phyloP scores from a whole-genome alignment of 2,797 vertebrate species.

The Spinus olivaceus region DNA sequence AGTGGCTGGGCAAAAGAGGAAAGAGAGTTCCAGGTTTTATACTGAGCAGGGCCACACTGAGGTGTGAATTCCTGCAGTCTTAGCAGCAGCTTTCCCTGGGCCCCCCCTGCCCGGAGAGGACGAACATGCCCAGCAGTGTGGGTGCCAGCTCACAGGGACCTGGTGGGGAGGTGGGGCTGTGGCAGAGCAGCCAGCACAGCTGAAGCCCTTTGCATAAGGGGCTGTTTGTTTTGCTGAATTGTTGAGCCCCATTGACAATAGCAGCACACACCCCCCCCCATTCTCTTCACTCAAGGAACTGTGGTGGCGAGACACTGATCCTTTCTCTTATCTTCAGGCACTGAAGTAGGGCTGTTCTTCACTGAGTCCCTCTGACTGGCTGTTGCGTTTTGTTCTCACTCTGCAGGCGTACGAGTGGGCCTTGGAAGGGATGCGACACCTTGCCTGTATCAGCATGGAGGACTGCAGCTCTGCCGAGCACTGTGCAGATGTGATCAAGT shows the following conservation, averaged over 20 bases:
- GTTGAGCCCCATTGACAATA: slow-evolving; percentile 34
- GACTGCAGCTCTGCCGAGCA: slow-evolving; percentile 76
- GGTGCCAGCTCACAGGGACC: not conserved
- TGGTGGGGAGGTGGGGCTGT: not conserved
- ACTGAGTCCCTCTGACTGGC: not conserved
- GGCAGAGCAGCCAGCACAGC: slow-evolving; percentile 12
- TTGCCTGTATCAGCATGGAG: slow-evolving; percentile 85
- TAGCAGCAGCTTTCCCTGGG: not conserved
- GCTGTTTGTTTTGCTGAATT: slow-evolving; percentile 46
- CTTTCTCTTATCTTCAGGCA: slow-evolving; percentile 25
- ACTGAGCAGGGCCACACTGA: not conserved
- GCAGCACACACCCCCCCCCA: not conserved
- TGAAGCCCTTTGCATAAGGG: slow-evolving; percentile 45
- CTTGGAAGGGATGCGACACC: slow-evolving; percentile 84
- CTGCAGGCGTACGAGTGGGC: slow-evolving; percentile 86
- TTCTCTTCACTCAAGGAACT: not conserved
- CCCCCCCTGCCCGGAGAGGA: not conserved
- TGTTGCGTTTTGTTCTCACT: not conserved
- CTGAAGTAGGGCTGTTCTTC: not conserved
- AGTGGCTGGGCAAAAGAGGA: not conserved
- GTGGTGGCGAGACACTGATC: slow-evolving; percentile 28
- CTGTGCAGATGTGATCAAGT: slow-evolving; percentile 76
- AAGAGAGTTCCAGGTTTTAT: not conserved
- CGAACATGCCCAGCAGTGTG: not conserved
- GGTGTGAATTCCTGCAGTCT: not conserved